Evolutionary conservation across 2,888 invertebrate genomes (phyloP), one percentile per base, ranked within the genome.

Genomic region (Beris morrisii): DNA sequence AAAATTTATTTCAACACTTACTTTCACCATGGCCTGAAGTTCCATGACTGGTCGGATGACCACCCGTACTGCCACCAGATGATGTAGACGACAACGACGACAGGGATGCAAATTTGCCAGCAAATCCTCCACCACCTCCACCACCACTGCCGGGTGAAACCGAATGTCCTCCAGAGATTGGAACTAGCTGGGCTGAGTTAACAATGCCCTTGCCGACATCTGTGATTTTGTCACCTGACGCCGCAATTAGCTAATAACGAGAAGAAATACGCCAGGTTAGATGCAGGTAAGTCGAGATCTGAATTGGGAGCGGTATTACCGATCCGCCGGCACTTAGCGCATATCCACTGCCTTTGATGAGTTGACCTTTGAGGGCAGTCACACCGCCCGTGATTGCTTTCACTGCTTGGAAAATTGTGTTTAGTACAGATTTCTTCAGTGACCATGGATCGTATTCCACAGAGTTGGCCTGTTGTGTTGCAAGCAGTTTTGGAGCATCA

Each of bases 361-460:
- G 82, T 78, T 93, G 92, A 0, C 93, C 93, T 75, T 92, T 93
- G n/a, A 93, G 84, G 31, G 93, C 93, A 4, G 93, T 88, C 9
- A 92, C 90, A 56, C 93, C 92, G 9, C 93, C 93, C 7, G 92
- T 91, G 70, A 94, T 91, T 12, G 93, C 93, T 76, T 93, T 93
- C 1, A 92, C 89, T 0, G 93, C 93, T 84, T 93, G 92, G 75
- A 93, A 86, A 9, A 94, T 83, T 4, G 93, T 92, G 78, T 88
- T 88, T 13, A 93, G 81, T 68, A 93, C 89, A 0, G 91, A 90
- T 76, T 91, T 91, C 80, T 93, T 93, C 74, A 93, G 82, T 22
- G 88, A 86, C 88, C 88, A 91, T 71, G 87, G 85, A 79, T 88
- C 87, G 72, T 88, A 88, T 69, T 79, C 78, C 43, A 78, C 76